These are phyloP conservation scores for Caenorhabditis remanei DNA, from an alignment of 1,140 invertebrate genomes.

Conservation along the genomic window DNA sequence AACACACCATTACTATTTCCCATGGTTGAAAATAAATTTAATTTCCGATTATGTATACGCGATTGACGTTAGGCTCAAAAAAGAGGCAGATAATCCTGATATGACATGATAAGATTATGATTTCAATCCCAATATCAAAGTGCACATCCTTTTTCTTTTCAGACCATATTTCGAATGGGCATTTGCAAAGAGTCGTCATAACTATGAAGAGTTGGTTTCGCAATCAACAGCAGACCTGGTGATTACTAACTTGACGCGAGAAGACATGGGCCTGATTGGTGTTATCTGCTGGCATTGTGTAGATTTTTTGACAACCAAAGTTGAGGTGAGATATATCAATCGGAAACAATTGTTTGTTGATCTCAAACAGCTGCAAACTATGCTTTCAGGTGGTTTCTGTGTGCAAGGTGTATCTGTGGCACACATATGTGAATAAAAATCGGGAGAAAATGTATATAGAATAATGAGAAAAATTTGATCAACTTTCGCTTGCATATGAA, in stretches of 20 bases:
- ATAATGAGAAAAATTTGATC: no score
- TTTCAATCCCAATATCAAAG: not conserved
- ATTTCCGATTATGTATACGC: not conserved
- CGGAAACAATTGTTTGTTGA: not conserved
- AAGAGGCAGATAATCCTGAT: not conserved
- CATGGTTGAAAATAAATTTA: not conserved
- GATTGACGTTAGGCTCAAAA: not conserved
- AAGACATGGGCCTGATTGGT: conserved; percentile 57
- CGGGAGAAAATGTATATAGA: no score
- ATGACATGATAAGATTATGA: conserved; percentile 46
- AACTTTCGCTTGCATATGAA: no score
- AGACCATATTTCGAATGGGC: conserved; percentile 57
- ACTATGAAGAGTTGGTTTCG: conserved; percentile 24
- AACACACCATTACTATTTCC: not conserved
- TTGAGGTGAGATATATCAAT: conserved; percentile 50
- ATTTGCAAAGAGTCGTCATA: not conserved
- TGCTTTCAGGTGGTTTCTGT: not conserved
- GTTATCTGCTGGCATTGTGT: conserved; percentile 63
- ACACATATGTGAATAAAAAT: not conserved
- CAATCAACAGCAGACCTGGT: not conserved
- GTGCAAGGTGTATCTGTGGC: not conserved
- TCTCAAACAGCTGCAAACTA: no score
- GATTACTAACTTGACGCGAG: conserved; percentile 30
- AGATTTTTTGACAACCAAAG: conserved; percentile 27
- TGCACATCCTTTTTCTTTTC: not conserved